phyloP scores from a whole-genome alignment of 2,113 vertebrate genomes.

The Myiozetetes cayanensis region DNA sequence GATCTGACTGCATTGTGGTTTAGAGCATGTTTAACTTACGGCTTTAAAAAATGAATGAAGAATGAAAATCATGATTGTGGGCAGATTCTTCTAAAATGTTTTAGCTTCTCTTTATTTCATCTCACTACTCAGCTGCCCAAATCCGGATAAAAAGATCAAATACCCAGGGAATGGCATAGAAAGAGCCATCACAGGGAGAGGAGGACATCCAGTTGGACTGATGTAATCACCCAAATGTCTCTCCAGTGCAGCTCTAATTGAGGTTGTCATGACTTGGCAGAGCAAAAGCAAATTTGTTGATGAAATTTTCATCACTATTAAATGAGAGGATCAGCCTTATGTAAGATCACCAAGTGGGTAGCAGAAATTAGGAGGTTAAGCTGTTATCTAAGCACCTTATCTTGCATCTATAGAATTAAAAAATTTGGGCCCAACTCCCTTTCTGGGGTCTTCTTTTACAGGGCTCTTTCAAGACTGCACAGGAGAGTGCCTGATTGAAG shows the following conservation, averaged over 20 bases:
- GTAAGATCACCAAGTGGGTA: neutral
- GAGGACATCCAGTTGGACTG: slow-evolving; percentile 30
- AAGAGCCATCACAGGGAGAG: slow-evolving; percentile 35
- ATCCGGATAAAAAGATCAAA: slow-evolving; percentile 37
- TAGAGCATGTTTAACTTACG: slow-evolving; percentile 8
- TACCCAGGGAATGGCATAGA: slow-evolving; percentile 22
- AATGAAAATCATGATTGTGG: slow-evolving; percentile 44
- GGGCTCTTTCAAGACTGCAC: neutral
- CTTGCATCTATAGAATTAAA: neutral
- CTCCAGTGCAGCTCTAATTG: slow-evolving; percentile 15
- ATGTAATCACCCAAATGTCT: slow-evolving; percentile 45
- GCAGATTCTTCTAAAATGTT: slow-evolving; percentile 21
- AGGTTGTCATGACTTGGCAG: slow-evolving; percentile 60
- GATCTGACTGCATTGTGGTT: slow-evolving; percentile 29
- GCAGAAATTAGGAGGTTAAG: neutral
- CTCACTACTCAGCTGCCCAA: neutral
- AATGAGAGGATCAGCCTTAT: slow-evolving; percentile 3
- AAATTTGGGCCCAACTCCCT: neutral
- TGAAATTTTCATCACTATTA: slow-evolving; percentile 51
- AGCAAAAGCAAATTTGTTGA: slow-evolving; percentile 50
- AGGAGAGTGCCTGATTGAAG: neutral
- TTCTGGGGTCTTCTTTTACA: neutral
- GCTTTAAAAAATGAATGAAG: slow-evolving; percentile 48
- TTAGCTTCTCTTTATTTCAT: slow-evolving; percentile 16
- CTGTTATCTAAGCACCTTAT: neutral